Evolutionary conservation across 2,113 vertebrate genomes (phyloP).

Genomic region (Plotosus lineatus): DNA sequence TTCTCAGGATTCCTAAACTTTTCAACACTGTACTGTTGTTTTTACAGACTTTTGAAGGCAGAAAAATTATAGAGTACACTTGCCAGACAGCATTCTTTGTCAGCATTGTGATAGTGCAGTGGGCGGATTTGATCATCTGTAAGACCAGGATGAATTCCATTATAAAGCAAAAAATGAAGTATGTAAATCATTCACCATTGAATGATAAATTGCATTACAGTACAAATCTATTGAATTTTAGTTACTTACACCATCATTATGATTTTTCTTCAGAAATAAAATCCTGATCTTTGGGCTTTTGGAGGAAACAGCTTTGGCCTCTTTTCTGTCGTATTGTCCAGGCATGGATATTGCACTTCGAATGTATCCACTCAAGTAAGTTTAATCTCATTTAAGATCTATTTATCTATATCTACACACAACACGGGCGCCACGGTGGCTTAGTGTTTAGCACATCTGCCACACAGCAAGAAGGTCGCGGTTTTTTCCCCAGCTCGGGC

Average conservation of each 20-base stretch:
- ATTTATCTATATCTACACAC: too few relatives aligned
- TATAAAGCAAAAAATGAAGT: conserved; percentile 92
- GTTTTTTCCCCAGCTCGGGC: too few relatives aligned
- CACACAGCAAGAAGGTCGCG: too few relatives aligned
- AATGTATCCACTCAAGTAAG: conserved; percentile 80
- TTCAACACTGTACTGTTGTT: background rate
- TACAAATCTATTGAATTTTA: background rate
- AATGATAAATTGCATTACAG: background rate
- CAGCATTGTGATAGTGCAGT: conserved; percentile 90
- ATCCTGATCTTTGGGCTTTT: conserved; percentile 79
- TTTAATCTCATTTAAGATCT: conserved; percentile 68
- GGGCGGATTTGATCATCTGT: conserved; percentile 91
- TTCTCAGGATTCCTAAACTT: background rate
- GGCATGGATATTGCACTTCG: conserved; percentile 78
- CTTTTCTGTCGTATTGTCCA: conserved; percentile 78
- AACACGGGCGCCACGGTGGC: too few relatives aligned
- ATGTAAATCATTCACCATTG: conserved; percentile 49
- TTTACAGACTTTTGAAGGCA: conserved; percentile 85
- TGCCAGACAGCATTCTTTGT: conserved; percentile 91
- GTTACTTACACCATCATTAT: background rate
- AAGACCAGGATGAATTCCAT: conserved; percentile 90
- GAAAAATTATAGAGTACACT: conserved; percentile 91
- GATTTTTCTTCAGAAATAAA: conserved; percentile 66
- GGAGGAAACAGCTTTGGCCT: conserved; percentile 77
- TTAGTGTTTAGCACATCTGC: too few relatives aligned